Evolutionary conservation across 2,797 vertebrate species (phyloP).

Genomic region (Acanthopagrus latus): DNA sequence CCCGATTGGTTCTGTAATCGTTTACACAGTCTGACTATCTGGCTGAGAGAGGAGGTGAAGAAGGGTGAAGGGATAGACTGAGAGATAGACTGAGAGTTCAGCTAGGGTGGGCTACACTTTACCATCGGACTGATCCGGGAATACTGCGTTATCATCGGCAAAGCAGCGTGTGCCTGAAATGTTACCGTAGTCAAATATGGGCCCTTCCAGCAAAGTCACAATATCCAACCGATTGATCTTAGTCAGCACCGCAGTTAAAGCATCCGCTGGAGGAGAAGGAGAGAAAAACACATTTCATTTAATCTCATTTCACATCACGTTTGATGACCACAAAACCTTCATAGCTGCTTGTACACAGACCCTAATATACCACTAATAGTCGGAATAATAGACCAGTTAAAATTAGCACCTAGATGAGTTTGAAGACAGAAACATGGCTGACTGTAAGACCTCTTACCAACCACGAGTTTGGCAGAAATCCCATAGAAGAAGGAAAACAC

Average conservation of each 20-base stretch:
- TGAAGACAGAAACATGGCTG: no score
- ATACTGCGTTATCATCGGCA: constrained; percentile 98
- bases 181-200: constrained; percentile 99
- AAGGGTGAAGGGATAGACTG: constrained; percentile 84
- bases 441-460: no score
- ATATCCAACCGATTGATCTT: constrained; percentile 99
- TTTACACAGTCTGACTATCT: constrained; percentile 72
- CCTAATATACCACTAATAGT: no score
- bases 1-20: constrained; percentile 69
- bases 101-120: constrained; percentile 91
- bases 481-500: no score
- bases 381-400: no score
- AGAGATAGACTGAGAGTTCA: constrained; percentile 84
- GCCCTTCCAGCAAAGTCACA: constrained; percentile 99
- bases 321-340: neutral
- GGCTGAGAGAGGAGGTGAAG: constrained; percentile 82
- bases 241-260: constrained; percentile 97
- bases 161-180: constrained; percentile 99
- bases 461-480: no score
- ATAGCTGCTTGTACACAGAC: neutral
- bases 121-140: constrained; percentile 99
- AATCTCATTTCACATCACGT: neutral
- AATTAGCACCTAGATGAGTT: no score
- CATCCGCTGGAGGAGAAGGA: constrained; percentile 90
- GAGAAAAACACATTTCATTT: constrained; percentile 18